Evolutionary conservation across 2,113 vertebrate species (phyloP).

Genomic region (Aegithalos caudatus): DNA sequence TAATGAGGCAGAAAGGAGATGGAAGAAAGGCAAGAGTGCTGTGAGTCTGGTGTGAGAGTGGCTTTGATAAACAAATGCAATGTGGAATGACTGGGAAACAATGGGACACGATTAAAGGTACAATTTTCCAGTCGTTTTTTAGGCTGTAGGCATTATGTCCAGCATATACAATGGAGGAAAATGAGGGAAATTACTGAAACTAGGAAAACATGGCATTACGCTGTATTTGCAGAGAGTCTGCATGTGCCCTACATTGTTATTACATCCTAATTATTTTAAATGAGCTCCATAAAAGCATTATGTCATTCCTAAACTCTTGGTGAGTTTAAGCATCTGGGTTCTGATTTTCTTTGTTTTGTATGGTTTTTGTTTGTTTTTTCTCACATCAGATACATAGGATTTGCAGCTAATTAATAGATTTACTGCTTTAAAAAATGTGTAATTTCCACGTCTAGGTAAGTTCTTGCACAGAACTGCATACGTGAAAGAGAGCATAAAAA

Average conservation of each 20-base stretch:
- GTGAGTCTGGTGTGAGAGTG: not conserved
- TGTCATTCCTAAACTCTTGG: conserved; percentile 54
- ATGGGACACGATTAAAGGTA: conserved; percentile 33
- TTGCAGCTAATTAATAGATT: conserved; percentile 4
- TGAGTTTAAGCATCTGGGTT: not conserved
- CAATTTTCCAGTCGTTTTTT: conserved; percentile 33
- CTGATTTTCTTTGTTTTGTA: not conserved
- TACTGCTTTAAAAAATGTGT: not conserved
- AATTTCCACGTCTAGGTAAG: not conserved
- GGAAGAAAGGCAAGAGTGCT: not conserved
- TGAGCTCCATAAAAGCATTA: conserved; percentile 53
- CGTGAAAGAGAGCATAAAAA: not conserved
- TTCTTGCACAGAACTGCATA: not conserved
- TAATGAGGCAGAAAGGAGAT: conserved; percentile 33
- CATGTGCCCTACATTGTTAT: conserved; percentile 46
- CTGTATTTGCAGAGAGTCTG: conserved; percentile 52
- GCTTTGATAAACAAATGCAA: conserved; percentile 34
- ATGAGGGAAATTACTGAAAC: conserved; percentile 46
- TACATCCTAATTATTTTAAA: conserved; percentile 64
- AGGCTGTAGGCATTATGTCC: conserved; percentile 2
- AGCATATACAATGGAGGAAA: conserved; percentile 22
- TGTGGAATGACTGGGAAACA: conserved; percentile 32
- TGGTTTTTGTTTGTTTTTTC: conserved; percentile 50
- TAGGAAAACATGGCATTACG: conserved; percentile 56
- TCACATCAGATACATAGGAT: not conserved